These are phyloP conservation scores for Fragum whitleyi DNA, from an alignment of 2,888 invertebrate genomes.

Conservation along the genomic window DNA sequence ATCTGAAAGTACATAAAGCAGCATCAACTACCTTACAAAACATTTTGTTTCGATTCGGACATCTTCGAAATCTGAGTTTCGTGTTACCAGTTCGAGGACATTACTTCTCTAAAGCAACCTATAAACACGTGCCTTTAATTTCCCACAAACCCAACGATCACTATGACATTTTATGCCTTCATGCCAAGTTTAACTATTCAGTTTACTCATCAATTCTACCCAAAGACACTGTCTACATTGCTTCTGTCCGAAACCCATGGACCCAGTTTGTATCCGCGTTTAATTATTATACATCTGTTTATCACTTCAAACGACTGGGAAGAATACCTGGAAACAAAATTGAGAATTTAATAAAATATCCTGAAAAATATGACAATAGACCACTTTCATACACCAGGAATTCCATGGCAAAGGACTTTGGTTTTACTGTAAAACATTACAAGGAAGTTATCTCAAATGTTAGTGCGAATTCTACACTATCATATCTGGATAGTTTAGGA, in stretches of 20 bases:
- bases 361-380: neutral
- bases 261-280: slow-evolving; percentile 16
- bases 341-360: slow-evolving; percentile 8
- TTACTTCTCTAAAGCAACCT: slow-evolving; percentile 18
- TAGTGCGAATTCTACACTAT: neutral
- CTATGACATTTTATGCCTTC: slow-evolving; percentile 20
- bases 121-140: neutral
- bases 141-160: neutral
- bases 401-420: slow-evolving; percentile 27
- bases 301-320: neutral
- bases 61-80: slow-evolving; percentile 7
- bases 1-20: slow-evolving; percentile 22
- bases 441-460: neutral
- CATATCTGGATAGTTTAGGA: neutral
- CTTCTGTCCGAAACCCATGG: slow-evolving; percentile 6
- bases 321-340: slow-evolving; percentile 7
- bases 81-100: slow-evolving; percentile 9
- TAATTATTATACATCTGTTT: slow-evolving; percentile 7
- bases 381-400: slow-evolving; percentile 19
- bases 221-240: slow-evolving; percentile 20
- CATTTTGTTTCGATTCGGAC: slow-evolving; percentile 22
- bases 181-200: slow-evolving; percentile 17
- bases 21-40: slow-evolving; percentile 15
- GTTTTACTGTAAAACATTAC: slow-evolving; percentile 3
- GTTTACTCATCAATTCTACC: slow-evolving; percentile 15